Conservation (phyloP, 37 sponge, comb jelly and placozoan species). For the Hormiphora californensis region DNA sequence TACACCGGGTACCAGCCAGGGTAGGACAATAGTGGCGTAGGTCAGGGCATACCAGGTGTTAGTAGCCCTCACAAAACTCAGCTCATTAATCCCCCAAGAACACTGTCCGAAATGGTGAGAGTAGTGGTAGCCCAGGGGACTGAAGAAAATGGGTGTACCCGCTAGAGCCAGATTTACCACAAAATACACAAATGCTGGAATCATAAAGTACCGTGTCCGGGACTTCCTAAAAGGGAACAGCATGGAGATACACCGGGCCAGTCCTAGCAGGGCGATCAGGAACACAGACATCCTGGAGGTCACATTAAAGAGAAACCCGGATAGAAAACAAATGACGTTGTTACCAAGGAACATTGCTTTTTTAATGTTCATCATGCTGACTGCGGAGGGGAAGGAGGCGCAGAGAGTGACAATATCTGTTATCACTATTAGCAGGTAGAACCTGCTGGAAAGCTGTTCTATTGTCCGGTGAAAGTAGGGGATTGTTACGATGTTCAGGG, state of each 20-base stretch:
- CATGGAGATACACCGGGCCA: neutral
- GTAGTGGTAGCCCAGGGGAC: neutral
- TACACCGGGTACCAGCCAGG: conserved; percentile 29
- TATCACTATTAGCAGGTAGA: conserved; percentile 19
- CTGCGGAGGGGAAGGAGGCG: conserved; percentile 15
- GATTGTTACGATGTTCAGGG: conserved; percentile 32
- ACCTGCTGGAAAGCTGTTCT: neutral
- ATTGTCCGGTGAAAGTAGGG: neutral
- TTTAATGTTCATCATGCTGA: neutral
- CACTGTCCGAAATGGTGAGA: neutral
- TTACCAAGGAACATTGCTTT: neutral
- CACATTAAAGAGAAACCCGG: conserved; percentile 30
- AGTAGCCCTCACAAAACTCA: conserved; percentile 12
- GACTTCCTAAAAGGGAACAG: conserved; percentile 6
- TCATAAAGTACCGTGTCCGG: neutral
- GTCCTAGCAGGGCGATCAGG: conserved; percentile 15
- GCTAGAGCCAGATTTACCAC: neutral
- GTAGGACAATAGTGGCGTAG: neutral
- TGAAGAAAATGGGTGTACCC: conserved; percentile 3
- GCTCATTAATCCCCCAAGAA: conserved; percentile 17
- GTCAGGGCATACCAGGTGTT: neutral
- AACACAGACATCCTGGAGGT: conserved; percentile 32
- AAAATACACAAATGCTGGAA: neutral
- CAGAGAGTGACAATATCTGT: conserved; percentile 1
- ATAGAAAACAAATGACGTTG: neutral